Conservation (phyloP, 2,797 vertebrate genomes). For the Rhinoraja longicauda region DNA sequence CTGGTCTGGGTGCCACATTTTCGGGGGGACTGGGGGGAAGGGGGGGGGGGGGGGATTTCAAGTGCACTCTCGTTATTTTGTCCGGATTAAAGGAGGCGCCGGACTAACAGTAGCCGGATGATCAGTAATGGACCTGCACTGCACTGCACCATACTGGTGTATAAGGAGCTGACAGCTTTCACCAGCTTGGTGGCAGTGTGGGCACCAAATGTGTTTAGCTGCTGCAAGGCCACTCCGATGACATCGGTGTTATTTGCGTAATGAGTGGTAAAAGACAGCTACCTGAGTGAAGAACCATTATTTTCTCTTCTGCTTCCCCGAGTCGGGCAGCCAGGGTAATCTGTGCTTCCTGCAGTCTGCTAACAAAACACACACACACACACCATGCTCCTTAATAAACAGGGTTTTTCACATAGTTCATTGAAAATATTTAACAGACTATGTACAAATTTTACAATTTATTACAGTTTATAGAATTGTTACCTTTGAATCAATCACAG, state of each 20-base stretch:
- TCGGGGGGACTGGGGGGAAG: too few relatives aligned
- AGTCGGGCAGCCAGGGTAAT: constrained; percentile 74
- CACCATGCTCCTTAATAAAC: background rate
- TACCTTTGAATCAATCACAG: background rate
- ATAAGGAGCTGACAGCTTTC: background rate
- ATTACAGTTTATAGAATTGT: background rate
- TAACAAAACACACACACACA: constrained; percentile 48
- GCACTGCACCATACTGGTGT: too few relatives aligned
- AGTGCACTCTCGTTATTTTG: too few relatives aligned
- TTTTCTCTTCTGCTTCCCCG: constrained; percentile 87
- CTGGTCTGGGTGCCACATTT: too few relatives aligned
- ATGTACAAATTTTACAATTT: background rate
- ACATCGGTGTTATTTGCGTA: background rate
- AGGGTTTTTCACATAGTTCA: background rate
- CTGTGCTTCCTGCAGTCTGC: constrained; percentile 73
- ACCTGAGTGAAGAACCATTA: constrained; percentile 90
- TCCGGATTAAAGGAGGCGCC: too few relatives aligned
- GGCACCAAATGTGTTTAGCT: background rate
- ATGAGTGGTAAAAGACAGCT: constrained; percentile 44
- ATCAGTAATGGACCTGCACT: too few relatives aligned
- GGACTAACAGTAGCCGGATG: too few relatives aligned
- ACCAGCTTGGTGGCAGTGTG: background rate
- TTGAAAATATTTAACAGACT: background rate
- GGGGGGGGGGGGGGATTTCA: too few relatives aligned
- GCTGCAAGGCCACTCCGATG: background rate